Evolutionary conservation across 2,113 vertebrate species (phyloP), one percentile per base, ranked within the genome.

Genomic region (Neopipo cinnamomea): DNA sequence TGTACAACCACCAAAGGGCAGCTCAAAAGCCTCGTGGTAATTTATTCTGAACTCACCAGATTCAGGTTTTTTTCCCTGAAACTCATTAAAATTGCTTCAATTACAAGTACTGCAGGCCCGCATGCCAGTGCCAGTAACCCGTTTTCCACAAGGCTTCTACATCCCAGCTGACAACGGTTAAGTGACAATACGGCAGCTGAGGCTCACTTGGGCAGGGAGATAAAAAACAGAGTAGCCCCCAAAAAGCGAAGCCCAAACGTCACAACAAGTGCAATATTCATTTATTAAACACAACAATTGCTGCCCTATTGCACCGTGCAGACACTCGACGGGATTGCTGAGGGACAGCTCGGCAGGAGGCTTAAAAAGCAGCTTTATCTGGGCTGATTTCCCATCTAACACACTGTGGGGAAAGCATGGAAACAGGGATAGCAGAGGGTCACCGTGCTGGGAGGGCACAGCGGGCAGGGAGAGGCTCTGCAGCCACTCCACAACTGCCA

Each of bases 381-480:
- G 10, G 10, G 41, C 0, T 4, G 4, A 44, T 44, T n/a, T 79
- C 41, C 90, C 47, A 52, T 6, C 23, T 6, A 46, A 31, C 19
- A 18, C 3, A 18, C 31, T 12, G 42, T 62, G 52, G 59, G 58
- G 39, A 28, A 81, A 76, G 85, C 31, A 75, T 12, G 39, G 47
- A 73, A 52, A 67, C 4, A 27, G 4, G 11, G 47, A 19, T 24
- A 53, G 70, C 28, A 55, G 44, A 50, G 53, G 27, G n/a, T 25
- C 70, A n/a, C 50, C 1, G 0, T 1, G 19, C n/a, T 41, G 61
- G 12, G 3, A 46, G 30, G 35, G 31, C 17, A n/a, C 50, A 41
- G 37, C 0, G 0, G 6, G 15, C 7, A 11, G 14, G 58, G n/a
- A 31, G 35, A 24, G 33, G 28, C 41, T 53, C 37, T 7, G 12